Evolutionary conservation across 2,888 invertebrate species (phyloP), one percentile per base, ranked within the genome.

Genomic region (Bombylius discolor): DNA sequence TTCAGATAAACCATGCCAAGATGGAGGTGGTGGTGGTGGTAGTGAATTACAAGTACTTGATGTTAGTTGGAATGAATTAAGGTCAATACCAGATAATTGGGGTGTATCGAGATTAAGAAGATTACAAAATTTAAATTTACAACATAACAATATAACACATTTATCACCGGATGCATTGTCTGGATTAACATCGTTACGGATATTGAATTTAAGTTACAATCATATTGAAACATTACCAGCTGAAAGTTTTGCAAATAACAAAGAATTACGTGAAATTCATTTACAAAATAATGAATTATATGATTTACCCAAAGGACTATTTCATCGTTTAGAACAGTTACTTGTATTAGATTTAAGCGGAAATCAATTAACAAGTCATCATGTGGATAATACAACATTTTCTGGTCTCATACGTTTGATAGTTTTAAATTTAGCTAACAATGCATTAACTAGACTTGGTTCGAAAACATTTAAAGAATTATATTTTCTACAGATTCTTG

Each of bases 171-270:
- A 89, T 68, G 84, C 90, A 23, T 80, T 94, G 62, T 81, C 84
- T 59, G 89, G 89, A 48, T 78, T 94, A 52, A 81, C 83, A 46
- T 85, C 86, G 50, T 77, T 95, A 70, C 81, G 88, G 64, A 82
- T 87, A 46, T 74, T 96, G 53, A 92, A 95, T 77, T 78, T 93
- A 68, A 89, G 92, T 63, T 85, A 87, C 71, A 96, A 96, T 73
- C 82, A 82, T 62, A 76, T 96, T 64, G 85, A 84, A 64, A 81
- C 83, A 23, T 72, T 95, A 67, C 93, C 94, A 1, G 83, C 87
- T 64, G 85, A 85, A 49, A 72, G 92, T 56, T 91, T 95, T 72
- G 82, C 85, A 48, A 85, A 86, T 63, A 86, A 87, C 59, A 81
- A 86, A 66, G 90, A 91, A 68, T 75, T 90, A 56, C 81, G 87